Evolutionary conservation across 2,113 vertebrate species (phyloP).

Genomic region (Todiramphus saurophagus): DNA sequence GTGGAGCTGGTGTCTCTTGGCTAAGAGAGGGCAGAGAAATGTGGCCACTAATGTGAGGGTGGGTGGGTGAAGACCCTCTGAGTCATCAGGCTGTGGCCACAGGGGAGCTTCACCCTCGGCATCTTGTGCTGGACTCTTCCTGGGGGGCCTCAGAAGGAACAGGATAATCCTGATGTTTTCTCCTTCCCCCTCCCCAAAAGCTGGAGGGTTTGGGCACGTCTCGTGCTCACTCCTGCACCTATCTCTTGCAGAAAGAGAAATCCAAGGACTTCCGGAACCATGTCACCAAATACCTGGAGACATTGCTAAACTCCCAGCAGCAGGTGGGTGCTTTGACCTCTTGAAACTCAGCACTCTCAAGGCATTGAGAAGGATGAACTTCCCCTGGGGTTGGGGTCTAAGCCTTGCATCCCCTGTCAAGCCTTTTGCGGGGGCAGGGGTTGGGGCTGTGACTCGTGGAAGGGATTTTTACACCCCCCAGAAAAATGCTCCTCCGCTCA

Average conservation of each 20-base stretch:
- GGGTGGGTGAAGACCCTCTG: neutral
- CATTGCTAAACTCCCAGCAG: slow-evolving; percentile 88
- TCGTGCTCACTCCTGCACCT: fast-evolving
- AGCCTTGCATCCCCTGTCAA: fast-evolving
- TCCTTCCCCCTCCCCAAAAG: neutral
- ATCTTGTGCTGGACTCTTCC: fast-evolving
- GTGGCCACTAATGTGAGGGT: fast-evolving
- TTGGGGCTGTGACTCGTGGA: no score
- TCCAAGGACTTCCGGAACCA: slow-evolving; percentile 91
- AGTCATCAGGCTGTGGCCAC: neutral
- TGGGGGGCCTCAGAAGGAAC: neutral
- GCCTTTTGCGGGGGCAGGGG: neutral
- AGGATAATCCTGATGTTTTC: neutral
- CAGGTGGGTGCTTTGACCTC: slow-evolving; percentile 75
- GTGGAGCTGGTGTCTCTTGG: neutral
- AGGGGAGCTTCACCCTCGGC: neutral
- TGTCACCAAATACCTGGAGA: slow-evolving; percentile 90
- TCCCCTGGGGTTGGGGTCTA: fast-evolving
- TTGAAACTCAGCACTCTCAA: fast-evolving
- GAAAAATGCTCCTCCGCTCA: fast-evolving
- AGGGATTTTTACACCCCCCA: neutral
- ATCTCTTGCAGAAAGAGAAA: slow-evolving; percentile 87
- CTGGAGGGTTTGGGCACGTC: neutral
- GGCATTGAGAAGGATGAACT: neutral
- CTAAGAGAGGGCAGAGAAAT: fast-evolving